Evolutionary conservation across 2,113 vertebrate species (phyloP).

Genomic region (Tapirus terrestris): DNA sequence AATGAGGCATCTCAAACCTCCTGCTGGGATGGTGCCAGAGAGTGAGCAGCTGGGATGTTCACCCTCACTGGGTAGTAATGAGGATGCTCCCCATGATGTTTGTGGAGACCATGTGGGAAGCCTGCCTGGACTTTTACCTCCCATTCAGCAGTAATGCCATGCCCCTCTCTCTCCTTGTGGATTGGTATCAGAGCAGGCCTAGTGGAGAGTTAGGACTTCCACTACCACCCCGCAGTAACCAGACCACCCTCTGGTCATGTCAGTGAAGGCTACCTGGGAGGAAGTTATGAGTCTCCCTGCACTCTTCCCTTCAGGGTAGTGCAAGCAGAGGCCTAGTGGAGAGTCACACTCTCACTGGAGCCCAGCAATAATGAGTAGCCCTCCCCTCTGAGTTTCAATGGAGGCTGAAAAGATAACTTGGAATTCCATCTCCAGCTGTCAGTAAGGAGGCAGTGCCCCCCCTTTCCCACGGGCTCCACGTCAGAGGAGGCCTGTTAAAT

Average conservation of each 20-base stretch:
- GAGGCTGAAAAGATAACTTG: not conserved
- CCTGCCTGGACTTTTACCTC: not conserved
- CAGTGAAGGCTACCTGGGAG: not conserved
- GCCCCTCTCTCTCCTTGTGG: not conserved
- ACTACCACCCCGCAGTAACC: not conserved
- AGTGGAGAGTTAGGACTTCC: not conserved
- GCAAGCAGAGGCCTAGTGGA: not conserved
- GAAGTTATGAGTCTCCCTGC: rapidly evolving
- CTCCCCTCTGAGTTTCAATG: not conserved
- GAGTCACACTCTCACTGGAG: rapidly evolving
- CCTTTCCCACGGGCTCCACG: not conserved
- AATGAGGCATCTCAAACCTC: not conserved
- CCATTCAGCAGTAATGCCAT: not conserved
- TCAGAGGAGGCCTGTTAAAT: not conserved
- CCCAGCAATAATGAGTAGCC: not conserved
- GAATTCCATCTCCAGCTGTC: not conserved
- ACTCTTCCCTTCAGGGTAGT: too few species aligned
- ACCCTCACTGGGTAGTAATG: not conserved
- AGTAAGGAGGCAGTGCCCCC: not conserved
- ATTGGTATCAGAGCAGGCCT: not conserved
- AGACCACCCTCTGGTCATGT: not conserved
- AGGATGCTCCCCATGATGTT: not conserved
- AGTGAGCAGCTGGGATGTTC: not conserved
- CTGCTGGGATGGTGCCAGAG: not conserved
- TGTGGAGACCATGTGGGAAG: not conserved